phyloP scores from a whole-genome alignment of 30 jellyfish, hydroid and myxozoan species.

The Cassiopea andromeda region DNA sequence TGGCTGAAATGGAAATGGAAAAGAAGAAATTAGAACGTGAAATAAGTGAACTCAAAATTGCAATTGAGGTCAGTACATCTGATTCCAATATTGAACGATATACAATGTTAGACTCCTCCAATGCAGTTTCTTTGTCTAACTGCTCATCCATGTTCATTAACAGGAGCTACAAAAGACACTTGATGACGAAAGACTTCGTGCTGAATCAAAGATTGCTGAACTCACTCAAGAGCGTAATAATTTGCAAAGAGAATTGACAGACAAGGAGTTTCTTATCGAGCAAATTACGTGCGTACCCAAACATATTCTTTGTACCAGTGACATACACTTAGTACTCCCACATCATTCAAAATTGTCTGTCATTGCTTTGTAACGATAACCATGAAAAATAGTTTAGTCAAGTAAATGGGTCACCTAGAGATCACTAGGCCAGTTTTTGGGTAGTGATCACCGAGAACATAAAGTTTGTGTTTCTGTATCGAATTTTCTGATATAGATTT shows the following conservation, averaged over 20 bases:
- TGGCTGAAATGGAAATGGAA: constrained; percentile 48
- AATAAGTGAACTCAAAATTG: constrained; percentile 40
- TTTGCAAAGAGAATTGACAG: constrained; percentile 59
- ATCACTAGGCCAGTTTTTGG: no score
- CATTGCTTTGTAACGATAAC: no score
- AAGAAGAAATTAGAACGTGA: constrained; percentile 65
- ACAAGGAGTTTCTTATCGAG: constrained; percentile 63
- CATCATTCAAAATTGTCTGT: no score
- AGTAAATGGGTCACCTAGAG: no score
- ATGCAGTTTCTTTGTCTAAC: background rate
- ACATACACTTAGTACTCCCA: no score
- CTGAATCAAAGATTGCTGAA: constrained; percentile 67
- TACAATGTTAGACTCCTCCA: background rate
- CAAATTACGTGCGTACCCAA: constrained; percentile 60
- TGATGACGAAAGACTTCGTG: constrained; percentile 63
- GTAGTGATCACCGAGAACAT: no score
- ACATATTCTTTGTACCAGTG: background rate
- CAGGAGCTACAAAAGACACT: constrained; percentile 63
- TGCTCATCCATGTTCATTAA: background rate
- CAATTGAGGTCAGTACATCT: constrained; percentile 41
- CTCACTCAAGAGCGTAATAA: constrained; percentile 57
- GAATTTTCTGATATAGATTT: no score
- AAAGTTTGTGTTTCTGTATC: no score
- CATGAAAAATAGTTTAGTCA: no score
- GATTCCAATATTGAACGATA: background rate